phyloP scores from a whole-genome alignment of 2,888 invertebrate species.

The Dicranocentrus wangi region DNA sequence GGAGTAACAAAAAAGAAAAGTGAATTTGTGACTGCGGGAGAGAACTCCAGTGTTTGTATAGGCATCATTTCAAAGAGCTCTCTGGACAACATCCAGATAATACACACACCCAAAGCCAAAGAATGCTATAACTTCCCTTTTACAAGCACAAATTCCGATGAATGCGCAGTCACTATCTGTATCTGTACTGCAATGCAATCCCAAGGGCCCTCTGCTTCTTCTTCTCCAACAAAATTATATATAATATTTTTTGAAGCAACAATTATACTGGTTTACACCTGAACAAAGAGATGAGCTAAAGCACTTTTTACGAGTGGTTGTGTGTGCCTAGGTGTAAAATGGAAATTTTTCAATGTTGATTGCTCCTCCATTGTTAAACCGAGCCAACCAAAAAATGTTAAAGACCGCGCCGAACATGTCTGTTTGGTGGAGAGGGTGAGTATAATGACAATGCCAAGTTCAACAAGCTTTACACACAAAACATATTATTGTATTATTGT shows the following conservation, averaged over 20 bases:
- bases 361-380: constrained; percentile 32
- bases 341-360: constrained; percentile 36
- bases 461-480: constrained; percentile 22
- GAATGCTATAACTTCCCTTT: too few species aligned
- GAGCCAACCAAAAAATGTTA: neutral
- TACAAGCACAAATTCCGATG: too few species aligned
- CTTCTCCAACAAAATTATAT: neutral
- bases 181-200: too few species aligned
- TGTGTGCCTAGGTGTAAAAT: constrained; percentile 13
- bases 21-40: constrained; percentile 10
- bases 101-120: too few species aligned
- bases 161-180: too few species aligned
- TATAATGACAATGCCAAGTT: constrained; percentile 29
- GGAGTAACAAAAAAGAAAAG: too few species aligned
- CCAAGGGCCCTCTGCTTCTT: too few species aligned
- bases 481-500: neutral
- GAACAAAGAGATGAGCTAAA: constrained; percentile 2
- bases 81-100: too few species aligned
- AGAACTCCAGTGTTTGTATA: constrained; percentile 16
- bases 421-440: neutral
- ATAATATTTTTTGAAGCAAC: neutral
- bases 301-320: constrained; percentile 13
- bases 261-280: constrained; percentile 31
- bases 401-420: neutral
- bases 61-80: constrained; percentile 26